These are phyloP conservation scores for Epinephelus lanceolatus DNA, from an alignment of 2,113 vertebrate genomes.

Conservation along the genomic window DNA sequence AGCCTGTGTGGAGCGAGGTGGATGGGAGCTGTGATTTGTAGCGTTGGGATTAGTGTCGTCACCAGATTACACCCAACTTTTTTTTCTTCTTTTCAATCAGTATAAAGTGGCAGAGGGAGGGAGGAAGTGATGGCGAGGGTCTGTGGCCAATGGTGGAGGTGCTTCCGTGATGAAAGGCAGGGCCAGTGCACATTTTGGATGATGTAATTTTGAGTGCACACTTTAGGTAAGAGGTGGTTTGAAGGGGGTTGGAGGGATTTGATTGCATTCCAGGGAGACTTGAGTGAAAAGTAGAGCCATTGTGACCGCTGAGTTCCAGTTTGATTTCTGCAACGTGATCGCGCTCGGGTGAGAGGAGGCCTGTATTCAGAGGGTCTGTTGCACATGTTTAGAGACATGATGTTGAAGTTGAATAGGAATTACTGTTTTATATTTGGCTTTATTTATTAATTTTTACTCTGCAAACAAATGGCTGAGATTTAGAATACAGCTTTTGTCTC, in stretches of 20 bases:
- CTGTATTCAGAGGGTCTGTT: not conserved
- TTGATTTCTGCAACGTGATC: slow-evolving; percentile 55
- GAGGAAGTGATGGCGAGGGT: not conserved
- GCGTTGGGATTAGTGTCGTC: slow-evolving; percentile 89
- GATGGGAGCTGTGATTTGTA: slow-evolving; percentile 83
- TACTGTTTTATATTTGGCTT: not conserved
- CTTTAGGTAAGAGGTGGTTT: slow-evolving; percentile 50
- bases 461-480: not conserved
- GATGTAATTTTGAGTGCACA: slow-evolving; percentile 58
- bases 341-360: not conserved
- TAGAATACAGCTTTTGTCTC: not conserved
- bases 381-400: no score
- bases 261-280: slow-evolving; percentile 60
- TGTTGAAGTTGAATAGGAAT: not conserved
- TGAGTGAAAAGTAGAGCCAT: slow-evolving; percentile 63
- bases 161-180: slow-evolving; percentile 9
- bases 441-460: not conserved
- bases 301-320: slow-evolving; percentile 36
- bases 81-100: slow-evolving; percentile 84
- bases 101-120: slow-evolving; percentile 54
- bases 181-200: slow-evolving; percentile 13
- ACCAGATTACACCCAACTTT: slow-evolving; percentile 86
- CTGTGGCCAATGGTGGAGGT: slow-evolving; percentile 26
- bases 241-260: slow-evolving; percentile 36
- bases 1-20: slow-evolving; percentile 62